These are phyloP conservation scores for Archaeoteleia sp. DNA, from an alignment of 2,888 invertebrate species.

Conservation along the genomic window DNA sequence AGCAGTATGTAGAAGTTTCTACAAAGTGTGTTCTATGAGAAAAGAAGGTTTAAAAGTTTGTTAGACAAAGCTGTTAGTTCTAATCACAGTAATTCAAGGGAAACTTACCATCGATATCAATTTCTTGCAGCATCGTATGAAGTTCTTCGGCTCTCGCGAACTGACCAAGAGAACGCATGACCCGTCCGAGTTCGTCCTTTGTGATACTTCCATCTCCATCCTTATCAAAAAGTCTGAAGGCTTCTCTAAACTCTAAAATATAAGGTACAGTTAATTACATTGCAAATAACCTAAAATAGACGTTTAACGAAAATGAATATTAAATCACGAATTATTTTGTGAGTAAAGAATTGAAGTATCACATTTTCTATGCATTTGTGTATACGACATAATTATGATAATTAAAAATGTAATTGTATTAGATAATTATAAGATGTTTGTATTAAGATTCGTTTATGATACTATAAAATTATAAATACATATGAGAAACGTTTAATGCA, in stretches of 20 bases:
- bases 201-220: constrained; percentile 92
- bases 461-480: too few species aligned
- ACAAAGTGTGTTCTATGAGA: constrained; percentile 16
- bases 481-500: too few species aligned
- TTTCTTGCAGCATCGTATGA: constrained; percentile 90
- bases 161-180: constrained; percentile 90
- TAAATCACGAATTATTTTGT: too few species aligned
- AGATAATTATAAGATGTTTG: too few species aligned
- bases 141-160: constrained; percentile 91
- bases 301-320: not conserved
- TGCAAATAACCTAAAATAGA: too few species aligned
- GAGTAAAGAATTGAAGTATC: too few species aligned
- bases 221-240: constrained; percentile 90
- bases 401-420: too few species aligned
- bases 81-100: constrained; percentile 17
- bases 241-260: constrained; percentile 86
- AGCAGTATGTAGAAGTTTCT: constrained; percentile 4
- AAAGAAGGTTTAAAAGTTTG: constrained; percentile 18
- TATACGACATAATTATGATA: too few species aligned
- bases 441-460: too few species aligned
- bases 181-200: constrained; percentile 89
- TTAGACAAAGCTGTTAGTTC: constrained; percentile 24
- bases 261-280: too few species aligned
- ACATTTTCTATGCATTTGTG: too few species aligned
- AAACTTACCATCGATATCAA: constrained; percentile 83